These are phyloP conservation scores for Platyscapa corneri DNA, from an alignment of 1,140 invertebrate genomes.

Conservation along the genomic window DNA sequence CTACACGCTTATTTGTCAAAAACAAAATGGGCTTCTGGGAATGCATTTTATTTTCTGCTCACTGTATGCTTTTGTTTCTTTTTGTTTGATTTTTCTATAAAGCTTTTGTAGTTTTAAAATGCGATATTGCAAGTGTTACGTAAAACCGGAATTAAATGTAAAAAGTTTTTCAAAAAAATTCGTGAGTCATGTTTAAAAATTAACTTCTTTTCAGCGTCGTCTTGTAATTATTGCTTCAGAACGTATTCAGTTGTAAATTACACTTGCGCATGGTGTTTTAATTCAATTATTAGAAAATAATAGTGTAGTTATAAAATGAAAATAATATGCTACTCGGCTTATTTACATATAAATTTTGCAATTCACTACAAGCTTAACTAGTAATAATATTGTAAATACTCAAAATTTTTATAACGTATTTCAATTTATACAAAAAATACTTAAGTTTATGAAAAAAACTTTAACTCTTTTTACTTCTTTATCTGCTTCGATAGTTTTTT, in stretches of 20 bases:
- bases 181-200: not conserved
- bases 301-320: not conserved
- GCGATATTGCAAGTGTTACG: conserved; percentile 21
- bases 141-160: conserved; percentile 18
- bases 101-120: conserved; percentile 12
- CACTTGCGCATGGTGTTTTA: not conserved
- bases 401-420: too few species aligned
- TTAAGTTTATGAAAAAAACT: too few species aligned
- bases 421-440: too few species aligned
- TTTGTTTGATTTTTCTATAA: not conserved
- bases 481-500: too few species aligned
- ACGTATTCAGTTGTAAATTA: not conserved
- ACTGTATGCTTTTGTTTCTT: not conserved
- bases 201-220: conserved; percentile 9
- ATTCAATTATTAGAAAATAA: not conserved
- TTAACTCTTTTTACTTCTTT: too few species aligned
- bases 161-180: conserved; percentile 30
- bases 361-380: not conserved
- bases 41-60: conserved; percentile 7
- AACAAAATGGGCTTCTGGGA: conserved; percentile 20
- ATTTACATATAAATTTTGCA: not conserved
- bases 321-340: not conserved
- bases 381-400: not conserved
- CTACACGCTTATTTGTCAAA: conserved; percentile 46
- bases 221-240: not conserved